Evolutionary conservation across 1,140 invertebrate species (phyloP).

Genomic region (Temnothorax nylanderi): DNA sequence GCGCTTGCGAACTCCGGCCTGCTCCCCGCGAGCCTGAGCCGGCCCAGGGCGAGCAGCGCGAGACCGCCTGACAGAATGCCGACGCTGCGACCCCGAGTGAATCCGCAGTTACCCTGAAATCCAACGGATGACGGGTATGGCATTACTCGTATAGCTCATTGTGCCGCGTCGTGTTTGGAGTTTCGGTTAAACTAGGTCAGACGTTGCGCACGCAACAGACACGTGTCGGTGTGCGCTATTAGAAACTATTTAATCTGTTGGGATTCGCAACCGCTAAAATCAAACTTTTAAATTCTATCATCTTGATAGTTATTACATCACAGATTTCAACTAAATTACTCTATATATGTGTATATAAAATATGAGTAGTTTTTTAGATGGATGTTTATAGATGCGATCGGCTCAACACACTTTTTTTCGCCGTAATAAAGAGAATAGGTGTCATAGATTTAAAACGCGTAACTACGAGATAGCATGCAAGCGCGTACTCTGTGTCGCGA

Average conservation of each 20-base stretch:
- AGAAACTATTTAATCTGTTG: neutral
- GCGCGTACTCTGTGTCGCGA: neutral
- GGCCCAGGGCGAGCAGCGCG: slow-evolving; percentile 80
- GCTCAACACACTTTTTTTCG: neutral
- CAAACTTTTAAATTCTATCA: neutral
- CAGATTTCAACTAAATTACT: neutral
- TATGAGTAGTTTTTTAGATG: neutral
- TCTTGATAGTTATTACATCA: neutral
- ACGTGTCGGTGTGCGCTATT: neutral
- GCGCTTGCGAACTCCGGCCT: slow-evolving; percentile 93
- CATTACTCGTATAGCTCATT: slow-evolving; percentile 17
- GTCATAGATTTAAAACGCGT: slow-evolving; percentile 35
- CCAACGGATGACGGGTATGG: slow-evolving; percentile 9
- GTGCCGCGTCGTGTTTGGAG: neutral
- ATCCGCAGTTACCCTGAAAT: slow-evolving; percentile 75
- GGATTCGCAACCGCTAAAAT: neutral
- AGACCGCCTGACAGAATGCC: slow-evolving; percentile 81
- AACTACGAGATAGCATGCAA: slow-evolving; percentile 22
- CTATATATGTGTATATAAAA: neutral
- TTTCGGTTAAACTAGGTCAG: neutral
- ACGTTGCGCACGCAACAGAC: neutral
- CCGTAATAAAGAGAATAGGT: slow-evolving; percentile 7
- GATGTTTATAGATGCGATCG: neutral
- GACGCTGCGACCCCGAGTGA: slow-evolving; percentile 75
- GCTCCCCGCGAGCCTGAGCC: slow-evolving; percentile 81